These are phyloP conservation scores for Flexamia atlantica DNA, from an alignment of 2,888 invertebrate genomes.

Conservation along the genomic window DNA sequence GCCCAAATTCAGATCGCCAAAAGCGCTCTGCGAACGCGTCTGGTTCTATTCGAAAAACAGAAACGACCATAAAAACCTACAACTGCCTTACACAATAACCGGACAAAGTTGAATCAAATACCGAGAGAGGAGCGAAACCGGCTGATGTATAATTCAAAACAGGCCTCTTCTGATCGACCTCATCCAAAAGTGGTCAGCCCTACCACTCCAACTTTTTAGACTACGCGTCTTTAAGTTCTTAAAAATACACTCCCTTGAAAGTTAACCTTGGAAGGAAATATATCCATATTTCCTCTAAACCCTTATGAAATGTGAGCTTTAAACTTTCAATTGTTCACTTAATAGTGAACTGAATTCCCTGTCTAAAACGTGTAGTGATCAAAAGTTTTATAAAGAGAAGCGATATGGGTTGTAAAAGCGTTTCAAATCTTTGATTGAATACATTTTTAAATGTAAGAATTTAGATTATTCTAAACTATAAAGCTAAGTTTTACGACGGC, in stretches of 20 bases:
- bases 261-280: too few species aligned
- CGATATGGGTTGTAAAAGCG: too few species aligned
- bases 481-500: too few species aligned
- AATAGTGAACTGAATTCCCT: neutral
- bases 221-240: neutral
- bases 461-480: too few species aligned
- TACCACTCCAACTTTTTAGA: neutral
- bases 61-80: slow-evolving; percentile 49
- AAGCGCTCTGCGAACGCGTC: neutral
- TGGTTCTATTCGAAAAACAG: slow-evolving; percentile 15
- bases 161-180: slow-evolving; percentile 25
- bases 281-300: too few species aligned
- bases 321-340: neutral
- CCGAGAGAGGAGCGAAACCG: slow-evolving; percentile 44
- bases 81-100: slow-evolving; percentile 53
- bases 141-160: slow-evolving; percentile 57
- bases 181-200: slow-evolving; percentile 53
- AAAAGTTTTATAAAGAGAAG: too few species aligned
- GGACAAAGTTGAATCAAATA: slow-evolving; percentile 62
- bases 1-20: neutral
- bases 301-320: too few species aligned
- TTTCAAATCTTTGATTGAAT: too few species aligned
- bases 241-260: too few species aligned
- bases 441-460: too few species aligned
- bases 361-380: too few species aligned